Evolutionary conservation across 2,888 invertebrate species (phyloP).

Genomic region (Scaptomyza parva): DNA sequence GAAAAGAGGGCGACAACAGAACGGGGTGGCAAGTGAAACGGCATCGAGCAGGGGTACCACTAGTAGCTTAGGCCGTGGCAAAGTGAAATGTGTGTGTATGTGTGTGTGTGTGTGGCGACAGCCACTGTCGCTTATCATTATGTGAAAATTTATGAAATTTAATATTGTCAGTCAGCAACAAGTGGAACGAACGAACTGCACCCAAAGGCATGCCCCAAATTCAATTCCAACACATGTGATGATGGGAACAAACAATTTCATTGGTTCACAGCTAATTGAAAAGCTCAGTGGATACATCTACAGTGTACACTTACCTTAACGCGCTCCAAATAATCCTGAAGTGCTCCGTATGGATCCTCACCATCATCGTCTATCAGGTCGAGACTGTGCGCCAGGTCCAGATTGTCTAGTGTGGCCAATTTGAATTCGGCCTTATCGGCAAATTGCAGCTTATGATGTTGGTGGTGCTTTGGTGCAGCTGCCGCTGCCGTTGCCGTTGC

Average conservation of each 20-base stretch:
- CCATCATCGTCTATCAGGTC: conserved; percentile 80
- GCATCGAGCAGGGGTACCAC: conserved; percentile 24
- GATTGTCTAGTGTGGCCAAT: conserved; percentile 80
- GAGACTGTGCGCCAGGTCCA: conserved; percentile 81
- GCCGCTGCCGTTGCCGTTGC: conserved; percentile 48
- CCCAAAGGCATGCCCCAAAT: conserved; percentile 5
- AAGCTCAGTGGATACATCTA: not conserved
- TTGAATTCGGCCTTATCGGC: conserved; percentile 73
- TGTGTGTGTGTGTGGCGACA: conserved; percentile 39
- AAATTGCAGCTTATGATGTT: conserved; percentile 74
- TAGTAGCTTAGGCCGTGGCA: conserved; percentile 5
- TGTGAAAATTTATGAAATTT: conserved; percentile 60
- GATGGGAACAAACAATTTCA: conserved; percentile 20
- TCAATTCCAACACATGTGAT: conserved; percentile 8
- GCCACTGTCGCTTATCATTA: conserved; percentile 58
- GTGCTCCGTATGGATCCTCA: conserved; percentile 83
- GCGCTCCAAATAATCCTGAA: conserved; percentile 84
- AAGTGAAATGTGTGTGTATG: conserved; percentile 37
- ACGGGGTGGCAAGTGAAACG: not conserved
- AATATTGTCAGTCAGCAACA: conserved; percentile 49
- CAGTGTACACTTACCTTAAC: conserved; percentile 82
- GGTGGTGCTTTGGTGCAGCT: conserved; percentile 47
- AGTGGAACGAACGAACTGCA: conserved; percentile 28
- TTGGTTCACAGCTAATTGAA: conserved; percentile 15
- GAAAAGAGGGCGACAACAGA: conserved; percentile 1